Conservation (phyloP, 2,113 vertebrate genomes). For the Arothron firmamentum region DNA sequence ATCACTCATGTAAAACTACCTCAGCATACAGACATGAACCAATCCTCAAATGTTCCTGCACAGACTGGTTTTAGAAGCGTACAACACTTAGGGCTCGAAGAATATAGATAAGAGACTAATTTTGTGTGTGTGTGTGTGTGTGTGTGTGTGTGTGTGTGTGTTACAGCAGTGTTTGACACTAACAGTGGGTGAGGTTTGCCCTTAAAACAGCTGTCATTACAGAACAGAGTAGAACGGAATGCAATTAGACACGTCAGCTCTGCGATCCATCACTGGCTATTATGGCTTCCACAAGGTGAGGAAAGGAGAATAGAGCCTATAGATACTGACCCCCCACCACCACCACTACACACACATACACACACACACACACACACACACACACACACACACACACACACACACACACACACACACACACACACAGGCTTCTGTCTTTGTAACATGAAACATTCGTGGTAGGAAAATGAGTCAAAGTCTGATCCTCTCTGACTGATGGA, state of each 20-base stretch:
- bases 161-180: conserved; percentile 85
- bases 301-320: conserved; percentile 65
- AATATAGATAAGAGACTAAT: too few relatives aligned
- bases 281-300: conserved; percentile 85
- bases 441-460: conserved; percentile 33
- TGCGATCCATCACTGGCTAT: conserved; percentile 85
- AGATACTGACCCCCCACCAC: conserved; percentile 23
- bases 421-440: conserved; percentile 13
- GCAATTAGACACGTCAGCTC: conserved; percentile 91
- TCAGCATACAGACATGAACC: too few relatives aligned
- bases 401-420: too few relatives aligned
- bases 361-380: conserved; percentile 7
- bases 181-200: conserved; percentile 85
- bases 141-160: conserved; percentile 15
- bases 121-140: conserved; percentile 1
- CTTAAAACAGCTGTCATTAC: conserved; percentile 91
- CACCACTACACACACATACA: neutral
- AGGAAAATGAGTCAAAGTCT: neutral
- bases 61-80: too few relatives aligned
- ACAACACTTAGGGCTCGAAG: too few relatives aligned
- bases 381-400: neutral
- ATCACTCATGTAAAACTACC: too few relatives aligned
- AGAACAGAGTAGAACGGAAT: conserved; percentile 82
- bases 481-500: neutral
- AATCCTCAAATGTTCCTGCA: too few relatives aligned